These are phyloP conservation scores for Cettia cetti DNA, from an alignment of 2,113 vertebrate species.

Conservation along the genomic window DNA sequence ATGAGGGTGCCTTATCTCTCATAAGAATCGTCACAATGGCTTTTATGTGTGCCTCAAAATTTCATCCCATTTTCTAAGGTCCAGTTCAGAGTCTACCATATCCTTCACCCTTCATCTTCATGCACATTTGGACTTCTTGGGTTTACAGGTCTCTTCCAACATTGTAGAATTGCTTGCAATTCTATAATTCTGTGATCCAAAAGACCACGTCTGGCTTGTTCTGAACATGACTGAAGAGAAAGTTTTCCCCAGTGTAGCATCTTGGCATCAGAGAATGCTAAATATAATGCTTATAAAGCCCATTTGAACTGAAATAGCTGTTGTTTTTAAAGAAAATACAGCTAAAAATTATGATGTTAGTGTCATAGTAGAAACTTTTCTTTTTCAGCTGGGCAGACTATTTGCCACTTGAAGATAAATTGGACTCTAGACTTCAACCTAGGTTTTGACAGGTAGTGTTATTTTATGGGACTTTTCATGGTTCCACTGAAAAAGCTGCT, in stretches of 20 bases:
- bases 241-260: not conserved
- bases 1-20: not conserved
- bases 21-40: not conserved
- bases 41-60: not conserved
- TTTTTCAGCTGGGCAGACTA: not conserved
- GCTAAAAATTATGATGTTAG: not conserved
- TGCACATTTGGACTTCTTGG: rapidly evolving
- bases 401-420: not conserved
- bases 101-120: not conserved
- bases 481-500: slow-evolving; percentile 61
- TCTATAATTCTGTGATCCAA: not conserved
- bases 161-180: no score
- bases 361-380: not conserved
- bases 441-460: not conserved
- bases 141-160: not conserved
- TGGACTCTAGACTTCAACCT: not conserved
- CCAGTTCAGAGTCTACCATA: not conserved
- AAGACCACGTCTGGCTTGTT: not conserved
- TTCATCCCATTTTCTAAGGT: not conserved
- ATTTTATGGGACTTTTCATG: slow-evolving; percentile 36
- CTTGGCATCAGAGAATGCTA: not conserved
- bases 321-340: not conserved
- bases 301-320: not conserved
- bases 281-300: not conserved
- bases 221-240: not conserved